Base-by-base conservation (phyloP, 2,797 vertebrate species). In the Anguilla anguilla region DNA sequence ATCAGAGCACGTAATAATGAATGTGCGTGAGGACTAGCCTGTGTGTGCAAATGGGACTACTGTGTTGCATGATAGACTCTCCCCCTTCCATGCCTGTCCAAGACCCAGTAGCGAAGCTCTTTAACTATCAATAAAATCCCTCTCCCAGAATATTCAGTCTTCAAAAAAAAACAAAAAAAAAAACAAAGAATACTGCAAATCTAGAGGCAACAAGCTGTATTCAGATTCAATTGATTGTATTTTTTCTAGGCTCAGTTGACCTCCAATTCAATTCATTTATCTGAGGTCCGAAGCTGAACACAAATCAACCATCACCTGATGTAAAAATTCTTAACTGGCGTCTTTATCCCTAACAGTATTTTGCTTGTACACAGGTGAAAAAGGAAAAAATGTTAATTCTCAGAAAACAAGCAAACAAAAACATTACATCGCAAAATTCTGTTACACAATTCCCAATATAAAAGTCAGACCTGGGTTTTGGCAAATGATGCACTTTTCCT, bases 1-100 rank as follows among this genome's bases (percentile, higher is more conserved):
- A 95, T 95, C 94, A 93, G 91, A 94, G 93, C 92, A 94, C 94
- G 95, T 95, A 95, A 93, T 93, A 93, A 94, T 89, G 89, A 93
- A 90, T 90, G 22, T 82, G 89, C 90, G 91, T 90, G 69, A 87
- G 89, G 92, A 95, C 91, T 92, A 72, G 13, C 28, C n/a, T 28
- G n/a, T 72, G 9, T n/a, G 6, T 72, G n/a, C 28, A 28, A 15
- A 72, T 28, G 67, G 67, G 67, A 72, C 67, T 72, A 31, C n/a
- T 72, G 28, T 64, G 28, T 22, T 7, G 31, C 67, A 72, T 72
- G n/a, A 13, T 72, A 28, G 67, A 72, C 67, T 13, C 15, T 10
- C 67, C 28, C 13, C 4, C 67, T 28, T 31, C 6, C 22, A 57
- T 57, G 55, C 25, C 61, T 46, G 43, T 6, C 67, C 67, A 10